These are phyloP conservation scores for Bradysia coprophila DNA, from an alignment of 1,140 invertebrate species.

Conservation along the genomic window DNA sequence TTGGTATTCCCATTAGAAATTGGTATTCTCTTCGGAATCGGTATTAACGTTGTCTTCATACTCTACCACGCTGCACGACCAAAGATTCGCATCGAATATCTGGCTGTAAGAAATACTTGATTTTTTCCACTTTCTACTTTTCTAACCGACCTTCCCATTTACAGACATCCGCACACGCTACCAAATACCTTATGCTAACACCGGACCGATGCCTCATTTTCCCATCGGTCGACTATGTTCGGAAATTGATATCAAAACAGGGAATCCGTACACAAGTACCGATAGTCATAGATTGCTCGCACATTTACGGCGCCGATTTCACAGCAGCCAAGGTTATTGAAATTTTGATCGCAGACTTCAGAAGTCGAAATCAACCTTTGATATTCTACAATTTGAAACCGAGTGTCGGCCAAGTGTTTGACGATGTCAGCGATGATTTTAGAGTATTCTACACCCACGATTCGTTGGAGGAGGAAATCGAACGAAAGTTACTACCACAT, in stretches of 20 bases:
- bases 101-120: slow-evolving; percentile 19
- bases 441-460: slow-evolving; percentile 53
- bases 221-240: slow-evolving; percentile 72
- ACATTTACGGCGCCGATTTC: slow-evolving; percentile 65
- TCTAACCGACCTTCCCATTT: neutral
- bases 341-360: slow-evolving; percentile 49
- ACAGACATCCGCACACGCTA: too few relatives aligned
- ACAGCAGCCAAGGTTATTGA: slow-evolving; percentile 61
- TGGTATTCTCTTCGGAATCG: slow-evolving; percentile 76
- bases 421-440: slow-evolving; percentile 49
- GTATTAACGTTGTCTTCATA: slow-evolving; percentile 76
- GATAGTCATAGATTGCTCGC: slow-evolving; percentile 65
- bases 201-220: slow-evolving; percentile 74
- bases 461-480: slow-evolving; percentile 43
- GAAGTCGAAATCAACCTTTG: slow-evolving; percentile 42
- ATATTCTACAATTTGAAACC: slow-evolving; percentile 68
- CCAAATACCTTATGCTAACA: slow-evolving; percentile 60
- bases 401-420: slow-evolving; percentile 57
- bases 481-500: too few relatives aligned
- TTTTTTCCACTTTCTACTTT: neutral
- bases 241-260: slow-evolving; percentile 63
- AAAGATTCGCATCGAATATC: slow-evolving; percentile 54
- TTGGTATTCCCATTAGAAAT: slow-evolving; percentile 67
- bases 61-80: slow-evolving; percentile 78
- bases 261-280: slow-evolving; percentile 41